These are phyloP conservation scores for Callyntrura sp. DNA, from an alignment of 2,888 invertebrate species.

Conservation along the genomic window DNA sequence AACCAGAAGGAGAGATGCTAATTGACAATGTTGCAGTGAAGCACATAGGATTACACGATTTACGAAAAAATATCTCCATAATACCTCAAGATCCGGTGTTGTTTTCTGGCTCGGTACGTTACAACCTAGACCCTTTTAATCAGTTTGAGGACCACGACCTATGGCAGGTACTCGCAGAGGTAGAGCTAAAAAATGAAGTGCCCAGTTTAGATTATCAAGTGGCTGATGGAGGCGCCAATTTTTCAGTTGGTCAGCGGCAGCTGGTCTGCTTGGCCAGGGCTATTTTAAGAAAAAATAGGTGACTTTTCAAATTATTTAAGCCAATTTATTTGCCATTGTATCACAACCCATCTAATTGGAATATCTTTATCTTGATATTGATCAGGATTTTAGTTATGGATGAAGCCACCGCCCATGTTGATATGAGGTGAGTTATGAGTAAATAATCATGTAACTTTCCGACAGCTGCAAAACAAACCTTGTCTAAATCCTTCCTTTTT, in stretches of 20 bases:
- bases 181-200: slow-evolving; percentile 85
- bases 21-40: slow-evolving; percentile 88
- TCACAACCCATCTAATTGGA: no score
- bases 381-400: slow-evolving; percentile 86
- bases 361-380: no score
- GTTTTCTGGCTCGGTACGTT: slow-evolving; percentile 93
- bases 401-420: slow-evolving; percentile 86
- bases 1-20: slow-evolving; percentile 91
- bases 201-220: slow-evolving; percentile 73
- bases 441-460: background rate
- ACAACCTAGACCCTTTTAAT: slow-evolving; percentile 96
- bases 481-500: background rate
- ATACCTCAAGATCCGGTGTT: slow-evolving; percentile 97
- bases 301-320: no score
- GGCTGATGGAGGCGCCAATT: slow-evolving; percentile 85
- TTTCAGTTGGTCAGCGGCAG: slow-evolving; percentile 86
- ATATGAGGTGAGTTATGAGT: slow-evolving; percentile 84
- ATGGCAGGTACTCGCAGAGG: slow-evolving; percentile 94
- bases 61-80: slow-evolving; percentile 93
- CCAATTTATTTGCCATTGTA: no score
- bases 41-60: slow-evolving; percentile 87
- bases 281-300: slow-evolving; percentile 85
- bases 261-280: slow-evolving; percentile 86
- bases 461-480: no score
- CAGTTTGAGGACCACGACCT: slow-evolving; percentile 92